Base-by-base conservation (phyloP, 1,140 invertebrate genomes). In the Diorhabda carinulata region DNA sequence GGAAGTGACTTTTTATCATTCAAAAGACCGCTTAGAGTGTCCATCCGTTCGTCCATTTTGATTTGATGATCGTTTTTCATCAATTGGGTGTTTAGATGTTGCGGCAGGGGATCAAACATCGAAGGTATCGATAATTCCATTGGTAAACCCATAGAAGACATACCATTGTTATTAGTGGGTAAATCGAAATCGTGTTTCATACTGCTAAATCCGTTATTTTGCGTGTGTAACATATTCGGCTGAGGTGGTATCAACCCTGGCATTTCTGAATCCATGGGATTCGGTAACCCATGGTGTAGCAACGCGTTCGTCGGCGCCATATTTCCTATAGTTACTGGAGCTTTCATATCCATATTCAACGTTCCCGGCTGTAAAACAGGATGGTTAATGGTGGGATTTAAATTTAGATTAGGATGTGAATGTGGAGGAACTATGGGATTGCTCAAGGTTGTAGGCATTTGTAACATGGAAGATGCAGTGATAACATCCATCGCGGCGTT, bases 91-190 rank as follows among this genome's bases (percentile, higher is more conserved):
- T 79, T 80, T 3, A 75, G 52, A 59, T 73, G 74, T 43, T 72
- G 75, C 3, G 77, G 85, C 40, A 87, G 65, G 0, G 88, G 86
- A 78, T 90, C 89, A 70, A 90, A 91, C 69, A 90, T 88, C 3
- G 89, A 89, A 1, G 84, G 76, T 40, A 84, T 83, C 5, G 79
- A 73, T 62, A 83, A 77, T n/a, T 83, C 76, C 76, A 81, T 82
- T 2, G 83, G 78, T 41, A 86, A 83, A 3, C 83, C 77, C 73
- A 87, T 83, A 6, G 82, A 80, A 1, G 85, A 80, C 63, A 84
- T 81, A 0, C 84, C 82, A 64, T 85, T 84, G 65, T 85, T 83
- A 72, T 83, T 85, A 6, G 84, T 81, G 0, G 82, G 77, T 42
- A 76, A 69, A n/a, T 78, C 75, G 43, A 75, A 79, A 44, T 85